These are phyloP conservation scores for Nemoura dubitans DNA, from an alignment of 2,888 invertebrate genomes.

Conservation along the genomic window DNA sequence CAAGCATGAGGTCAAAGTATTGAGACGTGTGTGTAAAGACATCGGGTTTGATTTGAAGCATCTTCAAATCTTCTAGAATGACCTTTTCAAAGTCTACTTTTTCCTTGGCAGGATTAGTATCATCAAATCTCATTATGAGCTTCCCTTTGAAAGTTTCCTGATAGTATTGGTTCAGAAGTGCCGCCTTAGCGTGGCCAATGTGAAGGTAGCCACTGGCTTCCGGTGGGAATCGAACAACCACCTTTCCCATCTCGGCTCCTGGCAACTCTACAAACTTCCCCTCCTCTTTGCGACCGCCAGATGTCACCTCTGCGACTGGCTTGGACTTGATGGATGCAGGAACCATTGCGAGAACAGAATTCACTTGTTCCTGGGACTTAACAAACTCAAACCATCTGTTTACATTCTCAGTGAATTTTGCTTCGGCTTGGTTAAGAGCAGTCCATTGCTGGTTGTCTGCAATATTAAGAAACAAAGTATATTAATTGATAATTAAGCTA, in stretches of 20 bases:
- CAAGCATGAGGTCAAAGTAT: constrained; percentile 92
- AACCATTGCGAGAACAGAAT: constrained; percentile 65
- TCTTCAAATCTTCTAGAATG: constrained; percentile 90
- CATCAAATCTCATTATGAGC: constrained; percentile 98
- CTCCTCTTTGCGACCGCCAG: constrained; percentile 73
- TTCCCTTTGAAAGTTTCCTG: constrained; percentile 91
- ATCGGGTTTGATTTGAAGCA: constrained; percentile 93
- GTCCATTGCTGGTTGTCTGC: constrained; percentile 53
- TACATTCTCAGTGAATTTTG: constrained; percentile 66
- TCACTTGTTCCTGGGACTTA: constrained; percentile 62
- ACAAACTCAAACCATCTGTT: constrained; percentile 72
- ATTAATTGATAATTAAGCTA: too few species aligned
- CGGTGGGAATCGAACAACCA: constrained; percentile 98
- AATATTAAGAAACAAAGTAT: constrained; percentile 53
- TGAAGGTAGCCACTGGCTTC: constrained; percentile 98
- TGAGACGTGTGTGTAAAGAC: constrained; percentile 94
- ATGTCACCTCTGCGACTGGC: background rate
- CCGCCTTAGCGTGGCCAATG: constrained; percentile 99
- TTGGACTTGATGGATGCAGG: constrained; percentile 63
- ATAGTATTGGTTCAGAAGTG: constrained; percentile 97
- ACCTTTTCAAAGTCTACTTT: constrained; percentile 94
- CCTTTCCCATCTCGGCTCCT: constrained; percentile 96
- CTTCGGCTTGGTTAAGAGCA: background rate
- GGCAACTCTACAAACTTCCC: constrained; percentile 98
- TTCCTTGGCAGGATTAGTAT: constrained; percentile 99